Percentiles rank a stretch among this genome's conserved stretches.
phyloP scores from a whole-genome alignment of 2,113 vertebrate species.

The Geococcyx californianus region DNA sequence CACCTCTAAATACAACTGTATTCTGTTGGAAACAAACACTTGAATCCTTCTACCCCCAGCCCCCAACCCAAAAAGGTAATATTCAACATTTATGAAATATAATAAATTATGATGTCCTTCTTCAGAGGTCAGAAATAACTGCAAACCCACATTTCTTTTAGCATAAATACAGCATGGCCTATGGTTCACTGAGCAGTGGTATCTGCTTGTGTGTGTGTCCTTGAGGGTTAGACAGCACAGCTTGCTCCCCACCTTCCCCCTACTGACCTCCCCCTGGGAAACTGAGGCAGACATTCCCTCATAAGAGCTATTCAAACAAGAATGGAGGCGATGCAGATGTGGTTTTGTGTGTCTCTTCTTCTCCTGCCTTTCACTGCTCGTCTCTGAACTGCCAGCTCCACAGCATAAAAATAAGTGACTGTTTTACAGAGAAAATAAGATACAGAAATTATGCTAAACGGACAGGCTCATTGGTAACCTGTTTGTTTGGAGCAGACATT shows the following conservation, averaged over 20 bases:
- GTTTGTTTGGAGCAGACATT: not conserved
- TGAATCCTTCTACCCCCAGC: not conserved
- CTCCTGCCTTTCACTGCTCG: not conserved
- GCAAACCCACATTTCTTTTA: not conserved
- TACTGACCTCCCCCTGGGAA: not conserved
- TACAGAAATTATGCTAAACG: not conserved
- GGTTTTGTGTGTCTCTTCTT: not conserved
- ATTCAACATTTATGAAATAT: not conserved
- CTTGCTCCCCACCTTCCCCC: not conserved
- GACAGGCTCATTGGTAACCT: not conserved
- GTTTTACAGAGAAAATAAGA: not conserved
- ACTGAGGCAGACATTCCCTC: not conserved
- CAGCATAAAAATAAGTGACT: not conserved
- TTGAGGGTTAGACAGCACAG: accelerated
- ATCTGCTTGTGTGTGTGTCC: accelerated
- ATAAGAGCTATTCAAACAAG: not conserved
- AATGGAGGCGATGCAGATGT: not conserved
- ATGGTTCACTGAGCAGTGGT: not conserved
- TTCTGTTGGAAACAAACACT: not conserved
- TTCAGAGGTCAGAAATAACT: not conserved
- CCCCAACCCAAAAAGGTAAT: not conserved
- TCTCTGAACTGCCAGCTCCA: not conserved
- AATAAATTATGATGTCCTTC: not conserved
- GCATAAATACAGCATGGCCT: not conserved
- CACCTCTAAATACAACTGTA: not conserved